Evolutionary conservation across 2,797 vertebrate species (phyloP), one percentile per base, ranked within the genome.

Genomic region (Psittacula echo): DNA sequence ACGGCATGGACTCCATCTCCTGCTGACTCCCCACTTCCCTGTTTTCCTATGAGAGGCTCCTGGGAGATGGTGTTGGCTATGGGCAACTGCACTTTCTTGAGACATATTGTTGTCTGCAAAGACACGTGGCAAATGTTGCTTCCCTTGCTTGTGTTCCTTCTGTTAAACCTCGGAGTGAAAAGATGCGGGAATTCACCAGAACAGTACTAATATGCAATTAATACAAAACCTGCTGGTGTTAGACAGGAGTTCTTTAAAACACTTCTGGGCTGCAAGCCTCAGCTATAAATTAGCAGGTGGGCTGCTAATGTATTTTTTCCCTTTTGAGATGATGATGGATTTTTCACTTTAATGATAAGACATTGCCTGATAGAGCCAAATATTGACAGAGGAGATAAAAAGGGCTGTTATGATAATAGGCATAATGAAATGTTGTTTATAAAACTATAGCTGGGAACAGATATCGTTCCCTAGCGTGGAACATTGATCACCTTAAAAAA

Each of bases 321-420:
- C 61, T 61, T 53, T 79, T 84, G 88, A 89, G 71, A 93, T 5
- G 5, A 74, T 18, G 64, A 89, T 84, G 85, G 90, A 93, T 96
- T 95, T 94, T 89, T 92, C 84, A 45, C 74, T 90, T 78, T 70
- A 50, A 56, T 87, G 94, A 96, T 85, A 95, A 96, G 90, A 37
- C 64, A n/a, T 50, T 34, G 80, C 70, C 71, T 85, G 80, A 79
- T 79, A 21, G 61, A 94, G 83, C 80, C 94, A 95, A 97, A 96
- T 89, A 93, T 95, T 96, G 94, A 89, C 93, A 93, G 90, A 92
- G 91, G 34, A 96, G 96, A 96, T 91, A 58, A 96, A 98, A 87
- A 18, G 30, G 92, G 82, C 78, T 90, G 80, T 84, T 95, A 90
- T 87, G 85, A 94, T 97, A 95, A 96, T 85, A 94, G 91, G 83